Evolutionary conservation across 1,140 invertebrate species (phyloP).

Genomic region (Uloborus diversus): DNA sequence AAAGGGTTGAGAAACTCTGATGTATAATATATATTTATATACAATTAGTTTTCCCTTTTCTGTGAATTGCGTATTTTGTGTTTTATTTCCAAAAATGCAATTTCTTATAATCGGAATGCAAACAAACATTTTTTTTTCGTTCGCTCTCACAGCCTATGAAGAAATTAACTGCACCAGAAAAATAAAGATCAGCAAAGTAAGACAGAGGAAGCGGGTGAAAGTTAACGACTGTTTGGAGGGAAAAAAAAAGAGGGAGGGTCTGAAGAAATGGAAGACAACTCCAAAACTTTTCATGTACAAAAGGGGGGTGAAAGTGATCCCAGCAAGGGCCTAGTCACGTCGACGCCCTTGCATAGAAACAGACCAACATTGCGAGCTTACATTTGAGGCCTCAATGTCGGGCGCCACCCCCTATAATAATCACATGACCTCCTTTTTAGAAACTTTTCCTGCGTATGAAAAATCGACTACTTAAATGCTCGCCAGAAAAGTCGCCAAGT

Average conservation of each 20-base stretch:
- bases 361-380: conserved; percentile 26
- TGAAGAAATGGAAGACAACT: conserved; percentile 7
- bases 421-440: conserved; percentile 41
- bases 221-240: background rate
- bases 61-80: no score
- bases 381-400: conserved; percentile 30
- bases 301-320: background rate
- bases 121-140: no score
- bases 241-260: background rate
- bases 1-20: no score
- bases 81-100: no score
- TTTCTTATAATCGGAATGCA: no score
- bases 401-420: conserved; percentile 47
- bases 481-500: conserved; percentile 32
- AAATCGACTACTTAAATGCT: conserved; percentile 41
- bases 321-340: conserved; percentile 28
- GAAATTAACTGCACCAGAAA: no score
- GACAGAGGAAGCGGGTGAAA: background rate
- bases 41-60: no score
- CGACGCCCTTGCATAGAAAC: conserved; percentile 3
- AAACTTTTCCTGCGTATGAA: conserved; percentile 38
- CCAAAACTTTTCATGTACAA: conserved; percentile 17
- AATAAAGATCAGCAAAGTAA: background rate
- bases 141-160: no score
- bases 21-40: no score